Conservation (phyloP, 2,113 vertebrate genomes). For the Triplophysa siluroides region DNA sequence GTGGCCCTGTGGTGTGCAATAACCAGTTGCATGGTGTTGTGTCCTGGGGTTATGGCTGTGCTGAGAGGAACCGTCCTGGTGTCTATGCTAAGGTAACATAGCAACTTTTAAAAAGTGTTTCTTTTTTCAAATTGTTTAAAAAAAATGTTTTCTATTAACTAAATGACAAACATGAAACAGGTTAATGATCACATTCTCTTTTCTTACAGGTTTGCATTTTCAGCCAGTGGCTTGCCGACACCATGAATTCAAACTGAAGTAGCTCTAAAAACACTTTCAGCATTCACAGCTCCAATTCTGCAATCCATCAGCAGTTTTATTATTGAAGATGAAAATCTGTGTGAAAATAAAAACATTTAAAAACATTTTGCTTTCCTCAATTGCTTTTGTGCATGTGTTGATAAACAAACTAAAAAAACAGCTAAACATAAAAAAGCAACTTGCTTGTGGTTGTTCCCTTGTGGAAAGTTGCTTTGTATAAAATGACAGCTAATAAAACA, state of each 20-base stretch:
- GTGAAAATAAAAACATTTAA: conserved; percentile 22
- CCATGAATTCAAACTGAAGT: conserved; percentile 65
- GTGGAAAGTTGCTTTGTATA: no score
- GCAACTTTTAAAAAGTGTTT: no score
- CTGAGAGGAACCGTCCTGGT: conserved; percentile 66
- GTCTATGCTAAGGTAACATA: conserved; percentile 77
- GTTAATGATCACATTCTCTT: not conserved
- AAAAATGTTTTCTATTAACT: no score
- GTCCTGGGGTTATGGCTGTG: conserved; percentile 78
- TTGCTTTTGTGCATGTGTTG: not conserved
- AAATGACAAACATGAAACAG: not conserved
- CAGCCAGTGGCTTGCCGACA: conserved; percentile 61
- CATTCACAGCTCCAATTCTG: not conserved
- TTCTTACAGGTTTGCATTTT: conserved; percentile 65
- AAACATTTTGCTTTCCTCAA: not conserved
- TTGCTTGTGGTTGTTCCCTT: no score
- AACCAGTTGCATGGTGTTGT: conserved; percentile 76
- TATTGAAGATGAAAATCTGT: not conserved
- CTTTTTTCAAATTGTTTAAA: no score
- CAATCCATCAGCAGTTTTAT: not conserved
- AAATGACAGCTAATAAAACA: no score
- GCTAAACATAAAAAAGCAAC: no score
- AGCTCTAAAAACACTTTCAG: conserved; percentile 5
- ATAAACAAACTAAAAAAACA: not conserved
- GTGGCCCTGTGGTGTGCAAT: conserved; percentile 79